A percentile compares a stretch with the other conserved stretches of the same genome.
These are phyloP conservation scores for Drosophila kikkawai DNA, from an alignment of 1,140 invertebrate genomes.

Conservation along the genomic window DNA sequence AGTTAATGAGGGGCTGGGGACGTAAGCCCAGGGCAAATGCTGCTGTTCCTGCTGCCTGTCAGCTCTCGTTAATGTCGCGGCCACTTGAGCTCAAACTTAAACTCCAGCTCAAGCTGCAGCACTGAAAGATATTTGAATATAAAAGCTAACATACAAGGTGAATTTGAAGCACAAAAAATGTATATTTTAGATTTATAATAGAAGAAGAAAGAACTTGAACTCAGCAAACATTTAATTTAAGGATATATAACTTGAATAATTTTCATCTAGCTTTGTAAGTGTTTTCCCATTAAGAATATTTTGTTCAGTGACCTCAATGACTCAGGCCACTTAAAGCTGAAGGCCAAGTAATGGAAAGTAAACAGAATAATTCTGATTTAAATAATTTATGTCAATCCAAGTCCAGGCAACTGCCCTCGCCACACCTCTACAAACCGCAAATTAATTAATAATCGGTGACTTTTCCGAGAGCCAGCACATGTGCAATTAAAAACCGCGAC, in stretches of 20 bases:
- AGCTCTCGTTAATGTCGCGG: constrained; percentile 67
- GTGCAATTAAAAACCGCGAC: constrained; percentile 67
- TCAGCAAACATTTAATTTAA: too few species aligned
- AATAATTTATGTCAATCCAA: constrained; percentile 59
- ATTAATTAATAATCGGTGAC: constrained; percentile 68
- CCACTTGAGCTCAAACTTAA: constrained; percentile 38
- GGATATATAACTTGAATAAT: not conserved
- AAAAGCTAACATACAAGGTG: too few species aligned
- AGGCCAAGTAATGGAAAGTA: constrained; percentile 24
- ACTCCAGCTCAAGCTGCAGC: constrained; percentile 10
- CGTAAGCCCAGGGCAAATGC: constrained; percentile 26
- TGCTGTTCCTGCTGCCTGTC: constrained; percentile 69
- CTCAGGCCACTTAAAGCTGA: constrained; percentile 21
- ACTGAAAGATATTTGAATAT: not conserved
- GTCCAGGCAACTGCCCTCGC: constrained; percentile 28
- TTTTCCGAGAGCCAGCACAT: constrained; percentile 26
- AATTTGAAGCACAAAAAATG: too few species aligned
- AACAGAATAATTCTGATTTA: constrained; percentile 47
- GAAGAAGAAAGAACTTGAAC: too few species aligned
- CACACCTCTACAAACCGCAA: constrained; percentile 46
- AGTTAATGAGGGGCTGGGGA: constrained; percentile 64
- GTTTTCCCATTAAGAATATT: not conserved
- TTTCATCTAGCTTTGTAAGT: not conserved
- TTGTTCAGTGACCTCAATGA: not conserved
- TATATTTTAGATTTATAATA: too few species aligned